A percentile compares a stretch with the other conserved stretches of the same genome.
Evolutionary conservation across 2,113 vertebrate species (phyloP).

Genomic region (Pterophyllum scalare): DNA sequence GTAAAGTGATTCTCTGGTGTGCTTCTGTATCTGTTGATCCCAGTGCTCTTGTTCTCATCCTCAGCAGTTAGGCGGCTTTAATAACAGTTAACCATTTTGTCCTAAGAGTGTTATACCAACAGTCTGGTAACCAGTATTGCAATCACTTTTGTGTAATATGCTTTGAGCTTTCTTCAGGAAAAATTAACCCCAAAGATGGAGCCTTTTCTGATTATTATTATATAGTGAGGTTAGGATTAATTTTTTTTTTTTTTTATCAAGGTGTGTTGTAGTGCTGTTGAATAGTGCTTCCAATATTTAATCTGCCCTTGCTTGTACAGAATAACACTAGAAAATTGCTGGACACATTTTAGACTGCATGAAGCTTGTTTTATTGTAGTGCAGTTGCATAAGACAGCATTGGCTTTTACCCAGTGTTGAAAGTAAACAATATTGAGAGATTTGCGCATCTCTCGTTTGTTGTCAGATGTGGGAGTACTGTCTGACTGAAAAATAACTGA

Average conservation of each 20-base stretch:
- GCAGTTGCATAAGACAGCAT: not conserved
- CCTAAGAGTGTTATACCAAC: not conserved
- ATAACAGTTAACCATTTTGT: not conserved
- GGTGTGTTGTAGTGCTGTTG: not conserved
- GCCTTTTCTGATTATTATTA: not conserved
- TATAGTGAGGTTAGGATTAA: not conserved
- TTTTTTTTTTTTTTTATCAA: not conserved
- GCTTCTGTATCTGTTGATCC: not conserved
- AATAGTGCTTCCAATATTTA: not conserved
- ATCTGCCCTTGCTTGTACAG: not conserved
- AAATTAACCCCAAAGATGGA: not conserved
- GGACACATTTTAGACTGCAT: not conserved
- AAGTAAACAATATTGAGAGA: not conserved
- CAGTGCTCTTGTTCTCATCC: not conserved
- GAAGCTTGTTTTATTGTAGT: not conserved
- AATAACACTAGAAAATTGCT: too few relatives aligned
- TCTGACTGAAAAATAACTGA: not conserved
- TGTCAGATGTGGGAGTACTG: not conserved
- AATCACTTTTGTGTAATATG: not conserved
- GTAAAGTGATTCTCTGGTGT: constrained; percentile 1
- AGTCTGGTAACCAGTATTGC: not conserved
- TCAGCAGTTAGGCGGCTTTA: constrained; percentile 7
- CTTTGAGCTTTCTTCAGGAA: not conserved
- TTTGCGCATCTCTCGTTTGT: not conserved
- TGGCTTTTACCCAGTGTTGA: not conserved